Percentiles rank a stretch among this genome's conserved stretches.
Evolutionary conservation across 2,888 invertebrate species (phyloP).

Genomic region (Andrena flavipes): DNA sequence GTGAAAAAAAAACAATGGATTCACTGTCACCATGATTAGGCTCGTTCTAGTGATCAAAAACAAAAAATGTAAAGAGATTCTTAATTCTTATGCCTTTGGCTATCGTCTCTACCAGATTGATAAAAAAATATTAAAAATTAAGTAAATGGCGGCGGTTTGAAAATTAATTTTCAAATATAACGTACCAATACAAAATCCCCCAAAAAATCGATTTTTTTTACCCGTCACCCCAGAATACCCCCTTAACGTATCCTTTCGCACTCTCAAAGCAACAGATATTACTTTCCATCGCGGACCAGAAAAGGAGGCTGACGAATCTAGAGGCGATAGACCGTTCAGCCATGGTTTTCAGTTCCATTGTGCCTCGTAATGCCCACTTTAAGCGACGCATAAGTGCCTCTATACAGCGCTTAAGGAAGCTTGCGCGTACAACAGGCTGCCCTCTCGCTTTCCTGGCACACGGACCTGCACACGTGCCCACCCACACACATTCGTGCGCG

Average conservation of each 20-base stretch:
- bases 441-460: not conserved
- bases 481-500: not conserved
- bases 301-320: constrained; percentile 21
- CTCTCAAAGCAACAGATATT: constrained; percentile 3
- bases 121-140: too few relatives aligned
- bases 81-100: too few relatives aligned
- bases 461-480: not conserved
- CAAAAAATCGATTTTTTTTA: too few relatives aligned
- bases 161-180: too few relatives aligned
- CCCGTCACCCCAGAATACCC: too few relatives aligned
- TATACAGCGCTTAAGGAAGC: constrained; percentile 65
- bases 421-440: constrained; percentile 48
- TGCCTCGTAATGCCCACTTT: constrained; percentile 74
- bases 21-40: too few relatives aligned
- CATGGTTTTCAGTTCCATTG: constrained; percentile 65
- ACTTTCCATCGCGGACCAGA: not conserved
- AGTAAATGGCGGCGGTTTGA: too few relatives aligned
- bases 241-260: not conserved
- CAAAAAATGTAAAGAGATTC: too few relatives aligned
- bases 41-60: too few relatives aligned
- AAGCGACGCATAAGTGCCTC: constrained; percentile 72
- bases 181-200: too few relatives aligned
- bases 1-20: too few relatives aligned
- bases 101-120: too few relatives aligned
- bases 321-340: constrained; percentile 47